phyloP scores from a whole-genome alignment of 2,113 vertebrate species.

The Butorides virescens region DNA sequence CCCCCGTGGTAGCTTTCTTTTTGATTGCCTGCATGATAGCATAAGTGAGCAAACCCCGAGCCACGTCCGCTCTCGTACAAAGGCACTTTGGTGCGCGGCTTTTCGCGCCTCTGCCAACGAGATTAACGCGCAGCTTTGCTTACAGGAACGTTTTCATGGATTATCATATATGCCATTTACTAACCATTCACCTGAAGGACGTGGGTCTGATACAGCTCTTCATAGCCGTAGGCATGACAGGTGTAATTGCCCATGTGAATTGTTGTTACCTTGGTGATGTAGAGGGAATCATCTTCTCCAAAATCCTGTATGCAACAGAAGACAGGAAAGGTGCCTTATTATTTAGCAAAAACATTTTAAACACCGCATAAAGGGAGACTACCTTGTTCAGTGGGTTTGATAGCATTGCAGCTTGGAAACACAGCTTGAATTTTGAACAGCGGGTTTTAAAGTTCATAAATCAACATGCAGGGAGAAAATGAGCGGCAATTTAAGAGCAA shows the following conservation, averaged over 20 bases:
- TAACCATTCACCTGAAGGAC: slow-evolving; percentile 99
- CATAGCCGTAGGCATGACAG: slow-evolving; percentile 92
- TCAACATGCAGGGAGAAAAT: neutral
- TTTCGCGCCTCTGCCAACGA: neutral
- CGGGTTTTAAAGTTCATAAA: neutral
- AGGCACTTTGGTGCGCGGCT: neutral
- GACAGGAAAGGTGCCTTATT: slow-evolving; percentile 26
- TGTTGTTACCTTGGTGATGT: slow-evolving; percentile 98
- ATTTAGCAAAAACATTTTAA: neutral
- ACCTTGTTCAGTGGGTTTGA: neutral
- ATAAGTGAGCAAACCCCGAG: rapidly evolving
- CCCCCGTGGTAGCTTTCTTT: neutral
- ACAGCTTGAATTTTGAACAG: neutral
- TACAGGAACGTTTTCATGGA: slow-evolving; percentile 24
- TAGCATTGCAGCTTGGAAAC: neutral
- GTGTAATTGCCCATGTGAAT: slow-evolving; percentile 98
- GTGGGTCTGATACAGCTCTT: slow-evolving; percentile 93
- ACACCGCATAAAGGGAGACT: neutral
- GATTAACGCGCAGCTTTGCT: neutral
- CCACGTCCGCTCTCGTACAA: rapidly evolving
- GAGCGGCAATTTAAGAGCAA: neutral
- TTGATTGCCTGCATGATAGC: neutral
- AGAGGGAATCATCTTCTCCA: slow-evolving; percentile 92
- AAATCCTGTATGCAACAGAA: slow-evolving; percentile 85
- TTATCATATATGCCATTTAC: slow-evolving; percentile 81